Percentiles rank a stretch among this genome's conserved stretches.
Evolutionary conservation across 2,797 vertebrate genomes (phyloP).

Genomic region (Helostoma temminkii): DNA sequence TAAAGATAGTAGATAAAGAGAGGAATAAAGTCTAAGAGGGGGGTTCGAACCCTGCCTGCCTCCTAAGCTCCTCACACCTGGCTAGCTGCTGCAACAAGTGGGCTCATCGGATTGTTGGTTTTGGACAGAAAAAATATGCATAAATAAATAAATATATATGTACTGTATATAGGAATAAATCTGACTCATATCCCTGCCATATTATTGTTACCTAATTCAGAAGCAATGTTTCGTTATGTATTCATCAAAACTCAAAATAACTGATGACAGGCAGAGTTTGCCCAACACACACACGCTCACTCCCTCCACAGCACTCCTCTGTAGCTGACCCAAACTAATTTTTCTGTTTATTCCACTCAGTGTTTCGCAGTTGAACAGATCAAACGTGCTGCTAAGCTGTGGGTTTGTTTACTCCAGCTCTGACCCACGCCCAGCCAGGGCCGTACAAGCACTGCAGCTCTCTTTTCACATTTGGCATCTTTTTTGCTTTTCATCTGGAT

Average conservation of each 20-base stretch:
- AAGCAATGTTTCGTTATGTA: constrained; percentile 28
- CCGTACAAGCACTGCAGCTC: constrained; percentile 56
- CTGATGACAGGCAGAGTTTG: constrained; percentile 57
- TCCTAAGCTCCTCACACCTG: not conserved
- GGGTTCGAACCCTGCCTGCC: not conserved
- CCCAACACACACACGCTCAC: constrained; percentile 34
- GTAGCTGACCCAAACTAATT: constrained; percentile 71
- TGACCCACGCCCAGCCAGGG: constrained; percentile 71
- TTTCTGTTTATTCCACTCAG: constrained; percentile 80
- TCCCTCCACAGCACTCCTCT: constrained; percentile 50
- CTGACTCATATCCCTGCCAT: constrained; percentile 3
- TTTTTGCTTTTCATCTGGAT: constrained; percentile 70
- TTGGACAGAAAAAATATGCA: too few species aligned
- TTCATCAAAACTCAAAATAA: constrained; percentile 41
- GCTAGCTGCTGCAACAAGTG: not conserved
- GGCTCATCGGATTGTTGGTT: too few species aligned
- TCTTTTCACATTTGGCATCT: constrained; percentile 60
- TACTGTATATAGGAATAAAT: constrained; percentile 11
- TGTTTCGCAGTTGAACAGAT: constrained; percentile 80
- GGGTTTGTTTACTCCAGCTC: constrained; percentile 81
- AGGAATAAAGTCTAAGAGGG: too few species aligned
- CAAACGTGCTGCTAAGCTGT: constrained; percentile 78
- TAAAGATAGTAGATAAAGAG: too few species aligned
- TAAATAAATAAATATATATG: constrained; percentile 1
- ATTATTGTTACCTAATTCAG: constrained; percentile 26